Evolutionary conservation across 92 coral and sea anemone genomes (phyloP).

Genomic region (Montipora capitata): DNA sequence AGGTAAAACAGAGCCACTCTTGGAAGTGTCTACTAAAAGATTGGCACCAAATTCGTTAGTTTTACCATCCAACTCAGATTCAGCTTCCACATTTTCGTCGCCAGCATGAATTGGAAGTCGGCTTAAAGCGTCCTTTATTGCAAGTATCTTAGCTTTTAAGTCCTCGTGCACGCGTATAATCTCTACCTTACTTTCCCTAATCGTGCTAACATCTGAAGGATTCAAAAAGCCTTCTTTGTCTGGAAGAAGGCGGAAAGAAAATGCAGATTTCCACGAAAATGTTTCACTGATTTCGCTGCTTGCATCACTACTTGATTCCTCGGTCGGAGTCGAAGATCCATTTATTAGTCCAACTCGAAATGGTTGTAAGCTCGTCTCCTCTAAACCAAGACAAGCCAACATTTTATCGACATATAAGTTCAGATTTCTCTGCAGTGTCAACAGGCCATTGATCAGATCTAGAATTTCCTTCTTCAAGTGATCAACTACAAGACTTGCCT

Average conservation of each 20-base stretch:
- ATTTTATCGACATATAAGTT: constrained; percentile 81
- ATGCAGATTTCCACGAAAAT: constrained; percentile 57
- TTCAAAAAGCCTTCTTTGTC: constrained; percentile 87
- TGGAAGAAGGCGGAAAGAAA: constrained; percentile 72
- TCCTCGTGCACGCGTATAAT: constrained; percentile 88
- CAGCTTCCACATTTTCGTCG: constrained; percentile 35
- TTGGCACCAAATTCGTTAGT: not conserved
- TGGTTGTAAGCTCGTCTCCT: constrained; percentile 54
- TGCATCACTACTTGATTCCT: constrained; percentile 68
- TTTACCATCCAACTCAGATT: constrained; percentile 25
- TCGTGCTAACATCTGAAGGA: constrained; percentile 88
- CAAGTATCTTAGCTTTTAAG: constrained; percentile 80
- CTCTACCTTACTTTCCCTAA: constrained; percentile 89
- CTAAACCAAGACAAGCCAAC: constrained; percentile 75
- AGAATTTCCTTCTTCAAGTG: constrained; percentile 88
- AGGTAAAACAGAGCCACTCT: constrained; percentile 38
- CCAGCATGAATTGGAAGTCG: constrained; percentile 22
- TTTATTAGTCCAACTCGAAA: constrained; percentile 66
- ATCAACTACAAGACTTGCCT: constrained; percentile 83
- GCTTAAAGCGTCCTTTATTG: constrained; percentile 79
- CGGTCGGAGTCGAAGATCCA: constrained; percentile 67
- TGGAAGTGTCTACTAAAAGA: not conserved
- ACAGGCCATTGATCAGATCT: constrained; percentile 84
- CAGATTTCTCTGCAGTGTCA: constrained; percentile 88
- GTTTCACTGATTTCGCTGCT: constrained; percentile 84